phyloP scores from a whole-genome alignment of 2,113 vertebrate genomes.

The Silurus meridionalis region DNA sequence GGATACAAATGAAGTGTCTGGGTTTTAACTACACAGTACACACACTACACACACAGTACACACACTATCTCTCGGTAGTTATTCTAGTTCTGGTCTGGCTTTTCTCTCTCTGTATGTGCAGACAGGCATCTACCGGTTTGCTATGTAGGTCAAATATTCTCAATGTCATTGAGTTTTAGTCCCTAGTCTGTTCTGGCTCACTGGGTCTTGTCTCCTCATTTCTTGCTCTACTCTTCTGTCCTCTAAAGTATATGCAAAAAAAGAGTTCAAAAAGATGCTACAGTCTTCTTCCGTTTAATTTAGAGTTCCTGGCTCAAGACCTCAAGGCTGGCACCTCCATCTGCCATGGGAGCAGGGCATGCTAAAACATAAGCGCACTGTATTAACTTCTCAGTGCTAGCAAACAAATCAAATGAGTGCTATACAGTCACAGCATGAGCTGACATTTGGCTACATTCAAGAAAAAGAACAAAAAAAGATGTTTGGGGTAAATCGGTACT shows the following conservation, averaged over 20 bases:
- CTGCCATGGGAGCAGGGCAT: slow-evolving; percentile 25
- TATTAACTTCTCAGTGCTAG: slow-evolving; percentile 32
- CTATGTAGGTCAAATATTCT: slow-evolving; percentile 47
- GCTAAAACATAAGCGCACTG: slow-evolving; percentile 26
- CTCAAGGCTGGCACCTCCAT: slow-evolving; percentile 42
- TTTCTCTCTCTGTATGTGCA: slow-evolving; percentile 32
- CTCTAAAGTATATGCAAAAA: background rate
- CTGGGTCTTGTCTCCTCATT: background rate
- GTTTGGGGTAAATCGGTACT: slow-evolving; percentile 4
- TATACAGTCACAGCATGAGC: background rate
- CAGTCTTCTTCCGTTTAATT: background rate
- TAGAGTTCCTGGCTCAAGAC: slow-evolving; percentile 29
- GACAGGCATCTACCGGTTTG: slow-evolving; percentile 14
- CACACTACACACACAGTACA: background rate
- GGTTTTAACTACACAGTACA: background rate
- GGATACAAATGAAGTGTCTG: background rate
- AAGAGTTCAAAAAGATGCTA: background rate
- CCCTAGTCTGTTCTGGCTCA: slow-evolving; percentile 22
- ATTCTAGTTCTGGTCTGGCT: slow-evolving; percentile 30
- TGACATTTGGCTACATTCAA: background rate
- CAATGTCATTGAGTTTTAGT: slow-evolving; percentile 35
- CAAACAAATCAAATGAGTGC: background rate
- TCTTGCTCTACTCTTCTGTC: background rate
- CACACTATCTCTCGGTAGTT: slow-evolving; percentile 15
- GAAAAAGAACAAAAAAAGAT: background rate